Conservation (phyloP, 1,140 invertebrate genomes). For the Frieseomelitta varia region DNA sequence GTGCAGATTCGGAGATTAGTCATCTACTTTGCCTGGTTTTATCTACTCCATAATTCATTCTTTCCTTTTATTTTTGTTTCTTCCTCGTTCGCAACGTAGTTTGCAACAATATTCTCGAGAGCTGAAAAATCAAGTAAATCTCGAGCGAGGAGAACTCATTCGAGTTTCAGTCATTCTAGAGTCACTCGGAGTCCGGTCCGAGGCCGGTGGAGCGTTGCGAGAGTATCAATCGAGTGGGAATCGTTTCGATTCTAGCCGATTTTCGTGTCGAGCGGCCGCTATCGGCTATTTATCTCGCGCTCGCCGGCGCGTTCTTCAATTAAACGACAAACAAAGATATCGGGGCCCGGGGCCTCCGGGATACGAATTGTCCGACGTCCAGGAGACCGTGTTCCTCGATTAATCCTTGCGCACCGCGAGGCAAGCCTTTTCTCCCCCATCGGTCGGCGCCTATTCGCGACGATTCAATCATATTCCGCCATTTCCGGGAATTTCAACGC, state of each 20-base stretch:
- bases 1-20: background rate
- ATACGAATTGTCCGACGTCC: conserved; percentile 43
- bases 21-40: background rate
- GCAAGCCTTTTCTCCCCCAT: background rate
- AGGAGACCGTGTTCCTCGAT: conserved; percentile 38
- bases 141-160: background rate
- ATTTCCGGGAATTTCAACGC: background rate
- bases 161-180: background rate
- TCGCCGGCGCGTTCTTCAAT: conserved; percentile 24
- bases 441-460: conserved; percentile 6
- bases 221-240: background rate
- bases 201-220: background rate
- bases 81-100: too few relatives aligned
- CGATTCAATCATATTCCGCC: background rate
- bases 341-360: background rate
- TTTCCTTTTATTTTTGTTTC: too few relatives aligned
- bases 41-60: too few relatives aligned
- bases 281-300: conserved; percentile 12
- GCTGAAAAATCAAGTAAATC: too few relatives aligned
- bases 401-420: conserved; percentile 25
- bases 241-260: background rate
- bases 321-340: conserved; percentile 52
- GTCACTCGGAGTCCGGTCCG: accelerated
- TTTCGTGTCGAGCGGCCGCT: conserved; percentile 1
- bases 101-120: too few relatives aligned